A percentile compares a stretch with the other conserved stretches of the same genome.
phyloP scores from a whole-genome alignment of 1,140 invertebrate genomes.

The Lepidurus packardi region DNA sequence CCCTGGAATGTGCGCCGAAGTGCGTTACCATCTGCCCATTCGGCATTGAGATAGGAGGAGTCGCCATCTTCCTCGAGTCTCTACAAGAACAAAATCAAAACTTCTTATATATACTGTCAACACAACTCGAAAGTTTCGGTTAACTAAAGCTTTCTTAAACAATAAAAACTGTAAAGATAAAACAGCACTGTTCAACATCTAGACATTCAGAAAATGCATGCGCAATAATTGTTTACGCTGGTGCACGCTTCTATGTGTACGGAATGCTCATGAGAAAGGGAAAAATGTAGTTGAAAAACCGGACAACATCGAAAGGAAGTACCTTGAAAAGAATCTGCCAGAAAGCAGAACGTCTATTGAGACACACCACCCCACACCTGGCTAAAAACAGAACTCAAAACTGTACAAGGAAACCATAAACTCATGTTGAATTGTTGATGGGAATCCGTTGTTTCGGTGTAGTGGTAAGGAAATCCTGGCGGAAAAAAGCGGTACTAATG shows the following conservation, averaged over 20 bases:
- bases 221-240: background rate
- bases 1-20: slow-evolving; percentile 31
- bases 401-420: background rate
- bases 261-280: slow-evolving; percentile 25
- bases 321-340: background rate
- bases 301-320: background rate
- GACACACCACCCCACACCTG: background rate
- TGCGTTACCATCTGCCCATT: slow-evolving; percentile 26
- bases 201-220: background rate
- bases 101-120: background rate
- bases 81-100: slow-evolving; percentile 24
- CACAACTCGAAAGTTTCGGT: background rate
- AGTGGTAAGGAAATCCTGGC: background rate
- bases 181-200: background rate
- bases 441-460: background rate
- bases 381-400: background rate
- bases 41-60: slow-evolving; percentile 24
- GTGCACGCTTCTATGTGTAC: background rate
- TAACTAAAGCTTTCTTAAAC: background rate
- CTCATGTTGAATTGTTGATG: background rate
- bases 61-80: slow-evolving; percentile 29
- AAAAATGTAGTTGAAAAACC: background rate
- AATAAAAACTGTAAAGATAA: background rate
- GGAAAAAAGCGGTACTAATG: background rate
- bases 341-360: background rate